phyloP scores from a whole-genome alignment of 2,797 vertebrate species.

The Heteromormyrus szaboi region DNA sequence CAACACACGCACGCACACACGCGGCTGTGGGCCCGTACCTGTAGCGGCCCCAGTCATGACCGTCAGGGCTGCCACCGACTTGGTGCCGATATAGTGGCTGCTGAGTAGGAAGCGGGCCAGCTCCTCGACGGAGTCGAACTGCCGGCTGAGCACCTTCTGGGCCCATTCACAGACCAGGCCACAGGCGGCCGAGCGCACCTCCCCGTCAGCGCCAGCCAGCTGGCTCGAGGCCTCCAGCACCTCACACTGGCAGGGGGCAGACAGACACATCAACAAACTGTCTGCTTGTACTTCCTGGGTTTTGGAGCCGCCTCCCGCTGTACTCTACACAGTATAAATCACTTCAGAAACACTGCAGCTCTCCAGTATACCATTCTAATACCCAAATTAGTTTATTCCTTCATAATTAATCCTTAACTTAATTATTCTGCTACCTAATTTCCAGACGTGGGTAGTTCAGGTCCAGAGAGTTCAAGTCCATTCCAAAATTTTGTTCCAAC shows the following conservation, averaged over 20 bases:
- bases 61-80: slow-evolving; percentile 91
- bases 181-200: slow-evolving; percentile 86
- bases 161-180: slow-evolving; percentile 97
- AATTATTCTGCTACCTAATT: background rate
- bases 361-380: background rate
- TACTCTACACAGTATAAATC: background rate
- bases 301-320: background rate
- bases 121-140: slow-evolving; percentile 90
- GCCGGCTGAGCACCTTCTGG: slow-evolving; percentile 95
- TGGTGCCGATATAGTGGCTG: slow-evolving; percentile 96
- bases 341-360: background rate
- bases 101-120: slow-evolving; percentile 93
- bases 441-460: background rate
- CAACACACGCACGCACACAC: background rate
- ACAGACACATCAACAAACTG: background rate
- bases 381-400: background rate
- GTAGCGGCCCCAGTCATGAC: slow-evolving; percentile 84
- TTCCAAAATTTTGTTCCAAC: background rate
- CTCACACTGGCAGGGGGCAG: slow-evolving; percentile 66
- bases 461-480: background rate
- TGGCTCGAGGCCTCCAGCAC: slow-evolving; percentile 75
- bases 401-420: background rate
- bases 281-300: background rate
- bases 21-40: slow-evolving; percentile 61
- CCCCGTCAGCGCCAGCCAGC: slow-evolving; percentile 78